phyloP scores from a whole-genome alignment of 2,113 vertebrate species.

The Python bivittatus region DNA sequence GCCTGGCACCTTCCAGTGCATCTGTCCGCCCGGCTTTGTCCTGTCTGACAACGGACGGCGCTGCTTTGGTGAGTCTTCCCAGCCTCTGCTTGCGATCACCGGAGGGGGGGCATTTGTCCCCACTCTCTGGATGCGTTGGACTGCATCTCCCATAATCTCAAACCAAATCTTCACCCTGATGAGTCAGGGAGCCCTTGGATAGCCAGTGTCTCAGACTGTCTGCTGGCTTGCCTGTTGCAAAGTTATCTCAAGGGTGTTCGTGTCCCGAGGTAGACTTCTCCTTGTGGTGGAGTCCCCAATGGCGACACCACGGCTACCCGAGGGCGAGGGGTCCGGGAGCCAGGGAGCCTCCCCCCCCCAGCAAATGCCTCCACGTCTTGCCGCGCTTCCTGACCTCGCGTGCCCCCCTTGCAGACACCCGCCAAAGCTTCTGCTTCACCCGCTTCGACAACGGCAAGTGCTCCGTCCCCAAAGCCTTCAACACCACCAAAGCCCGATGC shows the following conservation, averaged over 20 bases:
- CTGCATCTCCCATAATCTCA: background rate
- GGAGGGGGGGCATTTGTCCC: background rate
- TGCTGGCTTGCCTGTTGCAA: background rate
- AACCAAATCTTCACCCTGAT: background rate
- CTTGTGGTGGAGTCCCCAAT: background rate
- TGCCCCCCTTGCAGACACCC: conserved; percentile 79
- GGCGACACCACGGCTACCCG: background rate
- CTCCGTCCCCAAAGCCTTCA: conserved; percentile 87
- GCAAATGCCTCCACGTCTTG: background rate
- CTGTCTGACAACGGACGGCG: conserved; percentile 86
- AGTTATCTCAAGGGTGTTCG: background rate
- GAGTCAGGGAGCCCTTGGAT: background rate
- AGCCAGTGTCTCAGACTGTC: background rate
- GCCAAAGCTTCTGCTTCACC: conserved; percentile 94
- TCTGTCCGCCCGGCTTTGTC: conserved; percentile 85
- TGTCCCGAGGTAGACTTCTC: background rate
- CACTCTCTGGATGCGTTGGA: background rate
- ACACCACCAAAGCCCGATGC: conserved; percentile 91
- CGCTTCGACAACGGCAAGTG: conserved; percentile 89
- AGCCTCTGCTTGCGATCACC: too few species aligned
- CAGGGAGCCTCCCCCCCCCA: background rate
- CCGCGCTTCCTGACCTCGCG: background rate
- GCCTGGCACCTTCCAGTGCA: conserved; percentile 89
- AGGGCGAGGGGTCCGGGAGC: background rate
- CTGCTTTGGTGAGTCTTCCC: conserved; percentile 86